phyloP scores from a whole-genome alignment of 2,888 invertebrate species.

The Pandemis heparana region DNA sequence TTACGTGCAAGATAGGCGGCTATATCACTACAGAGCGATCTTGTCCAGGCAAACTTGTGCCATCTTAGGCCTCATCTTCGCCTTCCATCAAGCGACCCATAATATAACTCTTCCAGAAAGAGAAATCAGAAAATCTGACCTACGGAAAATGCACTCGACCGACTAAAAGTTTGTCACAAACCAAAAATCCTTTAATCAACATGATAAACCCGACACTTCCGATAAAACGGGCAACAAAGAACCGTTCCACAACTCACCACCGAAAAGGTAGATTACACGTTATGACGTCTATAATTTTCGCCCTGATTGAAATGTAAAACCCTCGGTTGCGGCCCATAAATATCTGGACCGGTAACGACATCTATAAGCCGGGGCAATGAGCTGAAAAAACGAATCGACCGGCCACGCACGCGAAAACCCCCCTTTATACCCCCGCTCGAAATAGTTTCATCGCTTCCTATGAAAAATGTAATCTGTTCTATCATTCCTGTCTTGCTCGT shows the following conservation, averaged over 20 bases:
- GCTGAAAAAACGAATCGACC: constrained; percentile 72
- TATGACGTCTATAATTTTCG: constrained; percentile 42
- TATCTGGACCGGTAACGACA: constrained; percentile 77
- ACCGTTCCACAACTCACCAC: constrained; percentile 8
- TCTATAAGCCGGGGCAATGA: constrained; percentile 77
- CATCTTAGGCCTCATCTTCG: too few relatives aligned
- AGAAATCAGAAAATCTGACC: neutral
- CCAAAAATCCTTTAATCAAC: neutral
- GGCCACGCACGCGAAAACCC: constrained; percentile 62
- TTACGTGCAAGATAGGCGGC: too few relatives aligned
- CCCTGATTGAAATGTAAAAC: constrained; percentile 76
- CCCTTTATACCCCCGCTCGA: constrained; percentile 51
- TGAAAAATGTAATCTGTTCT: constrained; percentile 71
- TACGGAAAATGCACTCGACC: neutral
- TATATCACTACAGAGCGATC: too few relatives aligned
- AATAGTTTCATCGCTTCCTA: constrained; percentile 64
- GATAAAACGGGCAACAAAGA: constrained; percentile 35
- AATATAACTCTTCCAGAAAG: too few relatives aligned
- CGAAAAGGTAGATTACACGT: constrained; percentile 34
- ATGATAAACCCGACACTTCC: constrained; percentile 1
- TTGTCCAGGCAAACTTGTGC: too few relatives aligned
- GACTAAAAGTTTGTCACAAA: neutral
- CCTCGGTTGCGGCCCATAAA: constrained; percentile 69
- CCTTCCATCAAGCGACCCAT: too few relatives aligned
- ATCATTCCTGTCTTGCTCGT: constrained; percentile 59